phyloP scores from a whole-genome alignment of 2,113 vertebrate genomes.

The Bambusicola thoracicus region DNA sequence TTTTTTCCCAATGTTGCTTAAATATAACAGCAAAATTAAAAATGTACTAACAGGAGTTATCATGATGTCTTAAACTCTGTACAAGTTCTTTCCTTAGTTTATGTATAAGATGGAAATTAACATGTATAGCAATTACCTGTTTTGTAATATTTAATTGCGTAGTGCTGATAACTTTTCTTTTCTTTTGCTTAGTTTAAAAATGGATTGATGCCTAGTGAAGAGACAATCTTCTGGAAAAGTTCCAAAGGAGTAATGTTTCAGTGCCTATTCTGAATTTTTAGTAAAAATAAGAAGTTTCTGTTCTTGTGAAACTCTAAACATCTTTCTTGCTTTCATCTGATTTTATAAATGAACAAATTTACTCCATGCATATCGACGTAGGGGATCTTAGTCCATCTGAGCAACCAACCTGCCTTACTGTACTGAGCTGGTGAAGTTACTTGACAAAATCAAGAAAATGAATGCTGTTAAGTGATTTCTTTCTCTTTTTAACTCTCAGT shows the following conservation, averaged over 20 bases:
- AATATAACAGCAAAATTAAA: background rate
- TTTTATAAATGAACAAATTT: conserved; percentile 75
- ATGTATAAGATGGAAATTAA: background rate
- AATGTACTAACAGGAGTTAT: background rate
- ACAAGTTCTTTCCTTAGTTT: background rate
- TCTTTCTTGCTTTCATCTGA: conserved; percentile 71
- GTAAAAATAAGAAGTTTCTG: conserved; percentile 77
- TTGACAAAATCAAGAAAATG: conserved; percentile 67
- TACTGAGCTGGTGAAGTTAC: conserved; percentile 71
- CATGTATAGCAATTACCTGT: background rate
- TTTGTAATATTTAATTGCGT: background rate
- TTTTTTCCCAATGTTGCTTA: background rate
- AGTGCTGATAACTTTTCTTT: background rate
- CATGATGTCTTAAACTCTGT: background rate
- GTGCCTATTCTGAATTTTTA: conserved; percentile 84
- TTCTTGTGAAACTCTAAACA: conserved; percentile 81
- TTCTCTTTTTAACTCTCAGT: conserved; percentile 53
- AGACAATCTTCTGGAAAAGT: conserved; percentile 83
- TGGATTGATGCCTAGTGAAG: conserved; percentile 72
- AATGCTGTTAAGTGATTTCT: conserved; percentile 70
- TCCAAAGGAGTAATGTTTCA: conserved; percentile 81
- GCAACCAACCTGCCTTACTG: conserved; percentile 78
- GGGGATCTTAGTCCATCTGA: conserved; percentile 57
- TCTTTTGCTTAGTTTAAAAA: conserved; percentile 67
- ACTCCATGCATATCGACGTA: conserved; percentile 37